A percentile compares a stretch with the other conserved stretches of the same genome.
These are phyloP conservation scores for Myripristis murdjan DNA, from an alignment of 2,797 vertebrate genomes.

Conservation along the genomic window DNA sequence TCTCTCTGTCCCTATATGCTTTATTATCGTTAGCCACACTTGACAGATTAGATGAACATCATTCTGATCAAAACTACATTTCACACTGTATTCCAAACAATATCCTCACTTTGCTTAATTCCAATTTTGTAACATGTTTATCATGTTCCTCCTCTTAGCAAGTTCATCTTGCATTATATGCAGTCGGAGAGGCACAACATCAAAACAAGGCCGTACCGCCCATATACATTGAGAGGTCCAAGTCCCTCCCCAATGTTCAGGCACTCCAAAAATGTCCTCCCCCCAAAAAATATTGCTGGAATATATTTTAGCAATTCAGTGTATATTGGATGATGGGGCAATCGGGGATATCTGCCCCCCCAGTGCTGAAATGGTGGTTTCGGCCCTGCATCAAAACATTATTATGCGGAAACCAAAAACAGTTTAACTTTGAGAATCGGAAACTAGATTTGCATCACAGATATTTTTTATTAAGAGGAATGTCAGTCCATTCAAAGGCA, in stretches of 20 bases:
- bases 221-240: too few species aligned
- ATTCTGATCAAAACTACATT: slow-evolving; percentile 27
- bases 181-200: slow-evolving; percentile 7
- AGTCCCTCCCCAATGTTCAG: too few species aligned
- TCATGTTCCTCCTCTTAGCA: not conserved
- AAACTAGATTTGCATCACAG: slow-evolving; percentile 4
- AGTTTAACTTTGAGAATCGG: slow-evolving; percentile 12
- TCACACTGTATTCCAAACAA: slow-evolving; percentile 40
- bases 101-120: slow-evolving; percentile 71
- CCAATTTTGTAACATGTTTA: slow-evolving; percentile 13
- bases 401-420: slow-evolving; percentile 44
- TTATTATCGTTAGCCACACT: slow-evolving; percentile 38
- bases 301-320: too few species aligned
- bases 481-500: slow-evolving; percentile 19
- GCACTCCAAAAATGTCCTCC: too few species aligned
- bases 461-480: not conserved
- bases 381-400: too few species aligned
- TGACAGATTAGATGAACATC: slow-evolving; percentile 12
- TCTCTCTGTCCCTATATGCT: slow-evolving; percentile 29
- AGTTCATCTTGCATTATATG: slow-evolving; percentile 17
- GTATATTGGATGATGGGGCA: too few species aligned
- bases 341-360: too few species aligned
- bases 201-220: too few species aligned
- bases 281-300: too few species aligned
- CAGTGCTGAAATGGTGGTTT: too few species aligned